A percentile compares a stretch with the other conserved stretches of the same genome.
These are phyloP conservation scores for Megaustenia siamemsis DNA, from an alignment of 2,888 invertebrate genomes.

Conservation along the genomic window DNA sequence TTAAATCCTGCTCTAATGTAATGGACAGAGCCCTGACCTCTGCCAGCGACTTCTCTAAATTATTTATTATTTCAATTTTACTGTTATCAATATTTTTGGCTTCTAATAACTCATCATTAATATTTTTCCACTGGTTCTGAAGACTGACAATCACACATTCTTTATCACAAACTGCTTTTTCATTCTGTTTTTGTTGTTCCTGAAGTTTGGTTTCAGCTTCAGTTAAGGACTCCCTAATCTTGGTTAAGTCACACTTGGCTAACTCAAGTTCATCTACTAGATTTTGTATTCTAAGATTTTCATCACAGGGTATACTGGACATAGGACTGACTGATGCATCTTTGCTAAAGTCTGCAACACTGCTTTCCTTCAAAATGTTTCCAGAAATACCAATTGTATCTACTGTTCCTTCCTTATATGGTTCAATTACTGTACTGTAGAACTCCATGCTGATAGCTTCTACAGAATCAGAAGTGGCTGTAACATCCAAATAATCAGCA, in stretches of 20 bases:
- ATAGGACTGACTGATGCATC: not conserved
- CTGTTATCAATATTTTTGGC: not conserved
- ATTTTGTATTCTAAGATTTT: constrained; percentile 1
- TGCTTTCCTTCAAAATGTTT: not conserved
- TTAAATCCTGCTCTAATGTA: constrained; percentile 20
- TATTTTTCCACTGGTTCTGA: not conserved
- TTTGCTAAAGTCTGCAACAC: not conserved
- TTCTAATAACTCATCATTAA: constrained; percentile 7
- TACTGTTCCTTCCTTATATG: not conserved
- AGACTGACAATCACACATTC: constrained; percentile 30
- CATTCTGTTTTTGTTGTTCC: constrained; percentile 16
- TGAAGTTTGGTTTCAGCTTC: constrained; percentile 15
- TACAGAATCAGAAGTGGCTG: not conserved
- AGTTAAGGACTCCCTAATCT: constrained; percentile 16
- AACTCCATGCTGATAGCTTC: not conserved
- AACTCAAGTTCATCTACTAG: constrained; percentile 26
- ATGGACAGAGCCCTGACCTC: not conserved
- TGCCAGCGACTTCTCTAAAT: constrained; percentile 17
- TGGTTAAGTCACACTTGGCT: not conserved
- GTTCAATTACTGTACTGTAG: not conserved
- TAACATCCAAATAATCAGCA: not conserved
- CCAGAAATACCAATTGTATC: not conserved
- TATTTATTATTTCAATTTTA: not conserved
- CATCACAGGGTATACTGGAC: not conserved
- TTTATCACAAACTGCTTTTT: constrained; percentile 14